Base-by-base conservation (phyloP, 2,888 invertebrate species). In the Drosophila neoperkinsi region DNA sequence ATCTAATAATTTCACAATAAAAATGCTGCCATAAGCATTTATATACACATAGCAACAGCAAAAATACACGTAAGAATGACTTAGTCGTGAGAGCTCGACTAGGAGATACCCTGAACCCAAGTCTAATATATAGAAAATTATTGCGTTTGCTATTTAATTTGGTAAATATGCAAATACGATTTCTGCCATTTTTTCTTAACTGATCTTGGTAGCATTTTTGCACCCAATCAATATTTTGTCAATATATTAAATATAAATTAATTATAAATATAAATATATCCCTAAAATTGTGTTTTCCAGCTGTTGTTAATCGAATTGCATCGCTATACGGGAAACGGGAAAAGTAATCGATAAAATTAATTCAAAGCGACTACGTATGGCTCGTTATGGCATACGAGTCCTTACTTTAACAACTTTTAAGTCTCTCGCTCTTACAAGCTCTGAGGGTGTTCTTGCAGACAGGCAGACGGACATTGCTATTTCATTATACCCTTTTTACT, bases 1-100 rank as follows among this genome's bases (percentile, higher is more conserved):
- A 74, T 70, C 73, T 71, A 80, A 72, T 80, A 85, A 74, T 82
- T 85, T 79, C 59, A 66, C 76, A 76, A 65, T 61, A 79, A 71
- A 76, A 68, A 62, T 65, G 43, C 65, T 60, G 36, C n/a, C 62
- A 67, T 34, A 33, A 16, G 46, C n/a, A n/a, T 41, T 41, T 18
- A 38, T 13, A 49, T 5, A 21, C 34, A 51, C n/a, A 61, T 1
- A 31, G n/a, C 38, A 21, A 55, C 13, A 41, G 13, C 11, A 64
- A 11, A 66, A 11, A 25, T 18, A 13, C 18, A 51, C 25, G 18
- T 6, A 11, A 28, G 9, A 52, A 13, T 21, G 21, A 13, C 21
- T 7, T 7, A 1, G 13, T 13, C 18, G 13, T 46, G 21, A 21
- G 43, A 46, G 25, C 9, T 13, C 25, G 46, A 46, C 25, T 25